A percentile compares a stretch with the other conserved stretches of the same genome.
phyloP scores from a whole-genome alignment of 2,797 vertebrate species.

The Cossypha caffra region DNA sequence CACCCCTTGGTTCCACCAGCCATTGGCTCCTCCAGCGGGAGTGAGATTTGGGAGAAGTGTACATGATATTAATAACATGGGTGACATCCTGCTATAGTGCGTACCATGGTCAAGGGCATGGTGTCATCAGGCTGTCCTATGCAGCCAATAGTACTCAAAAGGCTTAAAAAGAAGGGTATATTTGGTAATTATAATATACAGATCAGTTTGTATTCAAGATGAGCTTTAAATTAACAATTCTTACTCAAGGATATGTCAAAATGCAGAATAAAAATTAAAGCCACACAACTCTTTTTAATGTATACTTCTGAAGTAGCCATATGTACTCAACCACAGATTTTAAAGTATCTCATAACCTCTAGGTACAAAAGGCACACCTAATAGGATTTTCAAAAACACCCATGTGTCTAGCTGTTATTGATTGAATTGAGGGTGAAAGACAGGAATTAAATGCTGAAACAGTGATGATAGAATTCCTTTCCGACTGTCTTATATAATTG shows the following conservation, averaged over 20 bases:
- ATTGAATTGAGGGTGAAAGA: background rate
- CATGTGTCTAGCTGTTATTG: background rate
- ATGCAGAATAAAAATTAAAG: background rate
- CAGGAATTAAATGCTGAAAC: background rate
- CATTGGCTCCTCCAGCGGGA: background rate
- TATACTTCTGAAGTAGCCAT: background rate
- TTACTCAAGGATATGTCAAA: background rate
- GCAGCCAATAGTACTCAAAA: background rate
- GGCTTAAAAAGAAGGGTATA: background rate
- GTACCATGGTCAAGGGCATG: fast-evolving
- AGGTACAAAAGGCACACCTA: background rate
- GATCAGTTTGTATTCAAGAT: background rate
- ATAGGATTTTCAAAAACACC: background rate
- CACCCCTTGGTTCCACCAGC: background rate
- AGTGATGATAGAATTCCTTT: background rate
- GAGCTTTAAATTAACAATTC: background rate
- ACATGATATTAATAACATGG: fast-evolving
- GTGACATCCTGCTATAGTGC: fast-evolving
- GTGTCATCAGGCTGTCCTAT: fast-evolving
- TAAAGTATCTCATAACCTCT: background rate
- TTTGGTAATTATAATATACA: background rate
- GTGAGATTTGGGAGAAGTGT: background rate
- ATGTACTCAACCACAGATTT: background rate
- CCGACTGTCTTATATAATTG: background rate
- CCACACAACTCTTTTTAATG: background rate